Evolutionary conservation across 1,140 invertebrate genomes (phyloP).

Genomic region (Neodiprion fabricii): DNA sequence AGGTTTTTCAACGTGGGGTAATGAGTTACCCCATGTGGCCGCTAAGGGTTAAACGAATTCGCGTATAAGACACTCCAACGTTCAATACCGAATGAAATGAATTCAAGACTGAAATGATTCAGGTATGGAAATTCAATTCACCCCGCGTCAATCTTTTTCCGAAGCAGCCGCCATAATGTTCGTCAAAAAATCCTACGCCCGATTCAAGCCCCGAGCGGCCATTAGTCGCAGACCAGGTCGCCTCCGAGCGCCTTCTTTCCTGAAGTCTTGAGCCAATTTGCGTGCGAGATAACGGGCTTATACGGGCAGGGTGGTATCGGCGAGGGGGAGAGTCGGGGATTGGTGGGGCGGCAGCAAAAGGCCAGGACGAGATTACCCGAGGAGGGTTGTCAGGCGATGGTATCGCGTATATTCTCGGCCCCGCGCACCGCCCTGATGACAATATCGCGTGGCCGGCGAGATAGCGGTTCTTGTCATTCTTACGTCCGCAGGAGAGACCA

Average conservation of each 20-base stretch:
- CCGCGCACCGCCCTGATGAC: constrained; percentile 47
- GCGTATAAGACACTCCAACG: no score
- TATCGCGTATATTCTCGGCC: background rate
- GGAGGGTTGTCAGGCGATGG: constrained; percentile 13
- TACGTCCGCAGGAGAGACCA: constrained; percentile 44
- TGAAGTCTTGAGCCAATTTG: constrained; percentile 58
- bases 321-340: background rate
- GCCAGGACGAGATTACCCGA: constrained; percentile 12
- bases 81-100: no score
- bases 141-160: no score
- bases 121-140: no score
- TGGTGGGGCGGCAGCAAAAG: background rate
- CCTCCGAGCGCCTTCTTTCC: background rate
- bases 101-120: no score
- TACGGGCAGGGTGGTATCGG: background rate
- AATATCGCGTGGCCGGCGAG: constrained; percentile 60
- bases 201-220: no score
- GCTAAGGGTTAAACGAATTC: no score
- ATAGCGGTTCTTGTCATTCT: constrained; percentile 62
- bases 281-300: constrained; percentile 56
- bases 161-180: no score
- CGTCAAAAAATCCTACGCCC: no score
- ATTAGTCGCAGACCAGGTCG: no score
- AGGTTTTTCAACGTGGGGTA: no score
- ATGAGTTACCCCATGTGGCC: no score